These are phyloP conservation scores for Dryobates pubescens DNA, from an alignment of 2,797 vertebrate genomes.

Conservation along the genomic window DNA sequence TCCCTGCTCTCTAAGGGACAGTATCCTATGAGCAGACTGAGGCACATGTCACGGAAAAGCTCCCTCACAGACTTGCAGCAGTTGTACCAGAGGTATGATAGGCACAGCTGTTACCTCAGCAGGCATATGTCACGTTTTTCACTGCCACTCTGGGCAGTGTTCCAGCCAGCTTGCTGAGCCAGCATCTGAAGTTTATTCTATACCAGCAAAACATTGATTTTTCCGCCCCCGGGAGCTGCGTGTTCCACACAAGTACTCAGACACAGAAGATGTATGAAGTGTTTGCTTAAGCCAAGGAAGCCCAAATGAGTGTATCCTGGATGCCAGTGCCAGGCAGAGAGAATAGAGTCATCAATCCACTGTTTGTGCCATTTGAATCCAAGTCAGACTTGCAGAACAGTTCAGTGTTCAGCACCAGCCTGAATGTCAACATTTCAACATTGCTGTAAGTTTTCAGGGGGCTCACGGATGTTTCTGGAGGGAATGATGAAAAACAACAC, in stretches of 20 bases:
- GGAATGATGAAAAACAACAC: background rate
- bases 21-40: background rate
- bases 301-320: background rate
- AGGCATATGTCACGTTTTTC: background rate
- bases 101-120: background rate
- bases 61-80: background rate
- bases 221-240: background rate
- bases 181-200: conserved; percentile 4
- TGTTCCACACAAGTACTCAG: background rate
- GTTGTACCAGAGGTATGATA: background rate
- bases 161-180: background rate
- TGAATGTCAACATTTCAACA: background rate
- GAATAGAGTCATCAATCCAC: conserved; percentile 1
- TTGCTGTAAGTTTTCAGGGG: background rate
- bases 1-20: background rate
- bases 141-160: background rate
- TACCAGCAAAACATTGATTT: background rate
- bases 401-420: background rate
- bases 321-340: background rate
- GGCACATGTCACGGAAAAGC: background rate
- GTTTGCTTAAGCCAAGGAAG: conserved; percentile 24
- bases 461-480: background rate
- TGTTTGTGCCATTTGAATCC: background rate
- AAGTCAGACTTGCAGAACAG: background rate
- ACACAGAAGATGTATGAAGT: conserved; percentile 35